Percentiles rank a stretch among this genome's conserved stretches.
phyloP scores from a whole-genome alignment of 2,113 vertebrate species.

The Rhagologus leucostigma region DNA sequence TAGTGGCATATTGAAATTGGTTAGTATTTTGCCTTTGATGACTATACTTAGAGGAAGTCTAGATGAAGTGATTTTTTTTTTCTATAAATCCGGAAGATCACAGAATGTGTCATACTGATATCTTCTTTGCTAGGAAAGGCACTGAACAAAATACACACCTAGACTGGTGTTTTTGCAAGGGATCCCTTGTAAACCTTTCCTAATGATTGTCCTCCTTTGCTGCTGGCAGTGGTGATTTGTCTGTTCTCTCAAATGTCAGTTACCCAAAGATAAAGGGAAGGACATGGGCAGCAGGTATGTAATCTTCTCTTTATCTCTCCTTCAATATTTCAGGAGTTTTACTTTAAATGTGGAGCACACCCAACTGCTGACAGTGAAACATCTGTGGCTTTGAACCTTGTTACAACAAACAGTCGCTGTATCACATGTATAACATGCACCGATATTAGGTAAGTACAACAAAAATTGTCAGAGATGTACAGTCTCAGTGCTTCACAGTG shows the following conservation, averaged over 20 bases:
- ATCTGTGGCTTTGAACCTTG: slow-evolving; percentile 80
- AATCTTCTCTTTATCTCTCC: slow-evolving; percentile 55
- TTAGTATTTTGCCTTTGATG: not conserved
- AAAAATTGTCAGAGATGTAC: not conserved
- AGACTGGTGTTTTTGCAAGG: not conserved
- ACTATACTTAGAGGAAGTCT: not conserved
- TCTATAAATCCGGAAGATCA: not conserved
- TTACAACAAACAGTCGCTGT: slow-evolving; percentile 75
- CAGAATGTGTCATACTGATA: not conserved
- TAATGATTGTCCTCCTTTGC: not conserved
- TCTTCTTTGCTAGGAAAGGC: not conserved
- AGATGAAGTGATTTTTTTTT: not conserved
- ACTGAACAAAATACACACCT: not conserved
- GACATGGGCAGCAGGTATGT: not conserved
- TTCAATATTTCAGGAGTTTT: slow-evolving; percentile 81
- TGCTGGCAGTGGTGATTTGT: slow-evolving; percentile 25
- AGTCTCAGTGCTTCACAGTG: not conserved
- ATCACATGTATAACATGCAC: slow-evolving; percentile 83
- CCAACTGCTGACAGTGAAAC: slow-evolving; percentile 81
- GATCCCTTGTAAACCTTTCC: not conserved
- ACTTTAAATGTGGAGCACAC: slow-evolving; percentile 85
- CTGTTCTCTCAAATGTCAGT: not conserved
- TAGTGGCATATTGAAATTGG: not conserved
- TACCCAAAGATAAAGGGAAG: not conserved
- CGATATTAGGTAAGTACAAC: slow-evolving; percentile 76